Base-by-base conservation (phyloP, 2,797 vertebrate species). In the Glossophaga mutica region DNA sequence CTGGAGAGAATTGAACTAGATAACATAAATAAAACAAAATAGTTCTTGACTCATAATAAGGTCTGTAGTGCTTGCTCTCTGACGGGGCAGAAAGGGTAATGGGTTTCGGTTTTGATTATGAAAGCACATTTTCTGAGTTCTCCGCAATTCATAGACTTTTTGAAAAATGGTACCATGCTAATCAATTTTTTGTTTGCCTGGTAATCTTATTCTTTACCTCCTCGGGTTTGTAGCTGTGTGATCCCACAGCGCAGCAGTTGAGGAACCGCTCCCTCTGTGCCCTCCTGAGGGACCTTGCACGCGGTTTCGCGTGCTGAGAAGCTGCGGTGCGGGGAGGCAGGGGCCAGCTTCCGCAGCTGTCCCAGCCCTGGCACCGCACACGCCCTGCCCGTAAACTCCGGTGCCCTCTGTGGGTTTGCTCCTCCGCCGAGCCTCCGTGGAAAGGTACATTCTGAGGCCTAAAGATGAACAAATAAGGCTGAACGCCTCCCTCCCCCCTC, bases 381-480 rank as follows among this genome's bases (percentile, higher is more conserved):
- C 32, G 44, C 34, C 10, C 21, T 34, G 44, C 34, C 10, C 21
- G 10, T 21, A 34, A 77, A 73, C 42, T 37, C 9, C 46, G 32
- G 21, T n/a, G n/a, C 8, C 21, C n/a, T 76, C 32, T 9, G 5
- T 65, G 44, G 12, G 48, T 82, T 79, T 15, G 2, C 2, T 83
- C 42, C 57, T 91, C 73, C 62, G 34, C 55, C 50, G 22, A 82
- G 14, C 71, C 74, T 79, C 85, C 24, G 22, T 3, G 5, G 46
- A 73, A 93, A 74, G 44, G n/a, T 62, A n/a, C 11, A 44, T 87
- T 94, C 78, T 88, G 15, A 82, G 78, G 62, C 70, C 90, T 91
- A 68, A 84, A 67, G 44, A 55, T 39, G n/a, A 79, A 65, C 74
- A 59, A 52, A 24, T 90, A n/a, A 74, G 5, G 52, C 39, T 32